phyloP scores from a whole-genome alignment of 2,888 invertebrate species.

The Papilio protenor region DNA sequence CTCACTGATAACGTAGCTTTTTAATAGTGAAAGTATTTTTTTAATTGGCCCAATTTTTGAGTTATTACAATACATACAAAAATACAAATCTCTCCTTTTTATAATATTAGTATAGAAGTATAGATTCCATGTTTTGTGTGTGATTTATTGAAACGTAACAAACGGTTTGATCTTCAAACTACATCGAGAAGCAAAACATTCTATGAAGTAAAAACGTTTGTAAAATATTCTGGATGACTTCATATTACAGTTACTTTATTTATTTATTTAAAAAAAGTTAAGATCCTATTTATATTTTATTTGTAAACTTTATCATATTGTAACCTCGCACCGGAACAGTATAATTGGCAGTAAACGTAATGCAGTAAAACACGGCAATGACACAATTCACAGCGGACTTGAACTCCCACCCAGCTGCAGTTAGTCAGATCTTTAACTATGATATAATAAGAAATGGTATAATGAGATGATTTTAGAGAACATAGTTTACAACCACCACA shows the following conservation, averaged over 20 bases:
- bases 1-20: too few species aligned
- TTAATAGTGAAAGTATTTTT: too few species aligned
- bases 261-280: too few species aligned
- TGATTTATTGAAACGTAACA: not conserved
- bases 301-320: not conserved
- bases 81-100: too few species aligned
- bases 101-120: too few species aligned
- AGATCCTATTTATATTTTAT: not conserved
- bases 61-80: too few species aligned
- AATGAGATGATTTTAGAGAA: not conserved
- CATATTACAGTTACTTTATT: too few species aligned
- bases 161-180: not conserved
- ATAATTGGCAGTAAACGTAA: slow-evolving; percentile 16
- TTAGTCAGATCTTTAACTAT: slow-evolving; percentile 11
- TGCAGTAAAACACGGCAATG: slow-evolving; percentile 21
- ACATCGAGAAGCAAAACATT: not conserved
- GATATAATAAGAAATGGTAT: not conserved
- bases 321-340: slow-evolving; percentile 1
- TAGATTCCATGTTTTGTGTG: not conserved
- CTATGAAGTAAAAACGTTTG: not conserved
- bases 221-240: not conserved
- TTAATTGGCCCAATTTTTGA: too few species aligned
- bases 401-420: slow-evolving; percentile 6
- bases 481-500: not conserved
- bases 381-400: slow-evolving; percentile 35